These are phyloP conservation scores for Mallateleia sp. DNA, from an alignment of 2,888 invertebrate species.

Conservation along the genomic window DNA sequence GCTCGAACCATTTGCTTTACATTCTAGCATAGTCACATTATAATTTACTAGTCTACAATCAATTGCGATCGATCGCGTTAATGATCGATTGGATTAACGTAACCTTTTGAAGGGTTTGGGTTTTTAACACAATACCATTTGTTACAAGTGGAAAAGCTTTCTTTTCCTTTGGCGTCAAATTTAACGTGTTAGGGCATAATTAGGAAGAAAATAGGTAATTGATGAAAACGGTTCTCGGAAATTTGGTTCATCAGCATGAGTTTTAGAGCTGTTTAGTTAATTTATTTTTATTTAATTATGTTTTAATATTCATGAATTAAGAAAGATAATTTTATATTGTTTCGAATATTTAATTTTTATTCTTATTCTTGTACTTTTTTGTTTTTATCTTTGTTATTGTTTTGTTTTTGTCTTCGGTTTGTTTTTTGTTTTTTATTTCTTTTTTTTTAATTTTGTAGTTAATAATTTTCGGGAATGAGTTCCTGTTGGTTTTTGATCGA, in stretches of 20 bases:
- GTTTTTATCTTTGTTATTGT: no score
- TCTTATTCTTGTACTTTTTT: no score
- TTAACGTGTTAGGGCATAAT: background rate
- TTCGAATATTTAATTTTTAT: no score
- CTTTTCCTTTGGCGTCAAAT: background rate
- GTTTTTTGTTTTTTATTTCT: background rate
- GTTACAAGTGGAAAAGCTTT: background rate
- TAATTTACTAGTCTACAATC: conserved; percentile 1
- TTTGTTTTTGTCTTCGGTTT: background rate
- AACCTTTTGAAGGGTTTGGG: conserved; percentile 11
- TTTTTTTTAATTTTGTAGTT: background rate
- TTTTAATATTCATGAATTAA: no score
- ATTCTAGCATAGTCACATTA: conserved; percentile 1
- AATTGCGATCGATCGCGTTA: conserved; percentile 10
- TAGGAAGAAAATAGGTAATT: background rate
- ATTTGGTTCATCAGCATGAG: no score
- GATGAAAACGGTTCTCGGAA: background rate
- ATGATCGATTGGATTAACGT: no score
- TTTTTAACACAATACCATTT: background rate
- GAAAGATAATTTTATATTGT: no score
- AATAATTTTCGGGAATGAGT: background rate
- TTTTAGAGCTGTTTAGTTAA: no score
- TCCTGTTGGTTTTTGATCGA: conserved; percentile 33
- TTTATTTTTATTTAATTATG: no score
- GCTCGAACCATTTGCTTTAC: background rate